Base-by-base conservation (phyloP, 1,140 invertebrate genomes). In the Papilio machaon region DNA sequence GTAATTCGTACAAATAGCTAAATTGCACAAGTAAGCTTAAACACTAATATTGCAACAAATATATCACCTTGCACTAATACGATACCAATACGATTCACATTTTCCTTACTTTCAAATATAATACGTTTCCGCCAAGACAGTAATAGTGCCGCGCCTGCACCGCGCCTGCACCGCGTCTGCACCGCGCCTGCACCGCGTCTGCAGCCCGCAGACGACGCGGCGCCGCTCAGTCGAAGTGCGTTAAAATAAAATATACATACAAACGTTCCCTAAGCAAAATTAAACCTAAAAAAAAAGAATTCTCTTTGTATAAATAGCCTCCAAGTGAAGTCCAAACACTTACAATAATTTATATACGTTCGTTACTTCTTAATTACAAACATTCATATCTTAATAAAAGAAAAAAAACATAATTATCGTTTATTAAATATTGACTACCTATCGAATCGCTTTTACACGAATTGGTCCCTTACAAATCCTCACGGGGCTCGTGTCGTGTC, bases 31-130 rank as follows among this genome's bases (percentile, higher is more conserved):
- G 82, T 87, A 88, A 88, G 85, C 90, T 91, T 91, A 92, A 81
- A 85, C 13, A 87, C 90, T 92, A 94, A 88, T 94, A 94, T 94
- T 94, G 91, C 92, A 94, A 94, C 90, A 89, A 87, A 88, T 86
- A 85, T 91, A 94, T 94, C 92, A 94, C 92, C 92, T 91, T 89
- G 91, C 90, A 91, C 88, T 83, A 80, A 64, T 60, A 83, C 79
- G 81, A 67, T 76, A 85, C 81, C 78, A 77, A 49, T 81, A 81
- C 64, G 52, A 78, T 81, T 80, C 84, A 83, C 83, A 85, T 87
- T 86, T 83, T 84, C 76, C 81, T 84, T 81, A 60, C 23, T 30
- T 58, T 23, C 81, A 79, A 86, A 84, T 81, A 84, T 73, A 80
- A 82, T 15, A 70, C 30, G 11, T 15, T 15, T 70, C 64, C 15